phyloP scores from a whole-genome alignment of 2,113 vertebrate species.

The Meleagris gallopavo region DNA sequence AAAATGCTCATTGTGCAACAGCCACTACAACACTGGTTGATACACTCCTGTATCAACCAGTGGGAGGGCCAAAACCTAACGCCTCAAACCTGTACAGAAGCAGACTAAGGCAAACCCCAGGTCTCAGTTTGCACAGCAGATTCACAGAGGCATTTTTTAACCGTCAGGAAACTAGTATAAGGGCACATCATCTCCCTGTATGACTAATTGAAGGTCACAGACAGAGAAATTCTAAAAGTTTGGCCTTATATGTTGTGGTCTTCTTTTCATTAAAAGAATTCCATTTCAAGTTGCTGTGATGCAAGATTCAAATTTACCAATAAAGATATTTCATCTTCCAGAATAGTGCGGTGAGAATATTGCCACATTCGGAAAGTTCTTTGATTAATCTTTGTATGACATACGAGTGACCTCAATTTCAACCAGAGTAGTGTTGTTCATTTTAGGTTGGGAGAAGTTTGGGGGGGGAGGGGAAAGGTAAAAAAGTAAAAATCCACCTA shows the following conservation, averaged over 20 bases:
- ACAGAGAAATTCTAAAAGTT: not conserved
- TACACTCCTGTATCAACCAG: not conserved
- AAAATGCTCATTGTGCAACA: not conserved
- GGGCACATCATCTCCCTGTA: rapidly evolving
- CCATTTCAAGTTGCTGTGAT: not conserved
- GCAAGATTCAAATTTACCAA: not conserved
- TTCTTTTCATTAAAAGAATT: not conserved
- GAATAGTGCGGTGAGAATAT: not conserved
- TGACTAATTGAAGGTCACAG: not conserved
- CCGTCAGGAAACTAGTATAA: not conserved
- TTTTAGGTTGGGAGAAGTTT: not conserved
- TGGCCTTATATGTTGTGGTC: not conserved
- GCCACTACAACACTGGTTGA: not conserved
- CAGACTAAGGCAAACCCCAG: not conserved
- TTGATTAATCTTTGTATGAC: constrained; percentile 5
- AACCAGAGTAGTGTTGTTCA: not conserved
- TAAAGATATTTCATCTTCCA: not conserved
- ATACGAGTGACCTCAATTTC: not conserved
- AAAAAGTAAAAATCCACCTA: not conserved
- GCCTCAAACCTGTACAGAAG: not conserved
- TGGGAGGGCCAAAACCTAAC: not conserved
- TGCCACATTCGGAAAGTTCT: not conserved
- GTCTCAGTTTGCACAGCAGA: not conserved
- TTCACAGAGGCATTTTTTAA: not conserved
- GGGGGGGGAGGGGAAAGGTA: not conserved